Percentiles rank a stretch among this genome's conserved stretches.
These are phyloP conservation scores for Smittia sp. DNA, from an alignment of 2,888 invertebrate species.

Conservation along the genomic window DNA sequence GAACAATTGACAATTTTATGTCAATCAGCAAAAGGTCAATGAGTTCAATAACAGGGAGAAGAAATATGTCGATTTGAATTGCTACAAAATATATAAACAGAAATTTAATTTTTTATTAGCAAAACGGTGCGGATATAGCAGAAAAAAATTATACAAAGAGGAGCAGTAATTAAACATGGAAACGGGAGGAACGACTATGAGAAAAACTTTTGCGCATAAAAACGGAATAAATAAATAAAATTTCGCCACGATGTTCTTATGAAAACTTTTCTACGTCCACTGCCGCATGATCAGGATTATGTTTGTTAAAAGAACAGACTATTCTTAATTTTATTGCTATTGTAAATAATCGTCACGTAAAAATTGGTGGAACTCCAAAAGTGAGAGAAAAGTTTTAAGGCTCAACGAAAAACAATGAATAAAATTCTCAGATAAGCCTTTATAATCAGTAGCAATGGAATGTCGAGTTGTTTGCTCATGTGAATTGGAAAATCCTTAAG, in stretches of 20 bases:
- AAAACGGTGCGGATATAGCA: too few species aligned
- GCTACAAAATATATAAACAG: too few species aligned
- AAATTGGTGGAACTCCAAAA: background rate
- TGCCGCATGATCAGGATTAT: background rate
- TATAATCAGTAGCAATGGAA: background rate
- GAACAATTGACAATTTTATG: too few species aligned
- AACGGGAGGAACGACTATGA: background rate
- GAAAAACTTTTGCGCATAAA: background rate
- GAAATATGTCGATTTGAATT: too few species aligned
- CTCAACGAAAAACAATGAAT: constrained; percentile 6
- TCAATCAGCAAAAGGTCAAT: too few species aligned
- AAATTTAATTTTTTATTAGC: too few species aligned
- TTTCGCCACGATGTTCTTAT: constrained; percentile 1
- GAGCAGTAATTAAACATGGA: background rate
- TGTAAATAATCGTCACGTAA: background rate
- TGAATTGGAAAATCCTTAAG: background rate
- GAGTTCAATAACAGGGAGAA: too few species aligned
- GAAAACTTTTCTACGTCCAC: background rate
- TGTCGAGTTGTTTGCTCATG: background rate
- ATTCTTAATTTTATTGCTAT: background rate
- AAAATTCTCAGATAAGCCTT: background rate
- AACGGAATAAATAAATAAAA: background rate
- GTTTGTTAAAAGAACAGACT: background rate
- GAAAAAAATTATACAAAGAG: background rate
- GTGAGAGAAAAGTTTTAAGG: background rate